Conservation (phyloP, 2,113 vertebrate genomes). For the Planiliza haematocheilus region DNA sequence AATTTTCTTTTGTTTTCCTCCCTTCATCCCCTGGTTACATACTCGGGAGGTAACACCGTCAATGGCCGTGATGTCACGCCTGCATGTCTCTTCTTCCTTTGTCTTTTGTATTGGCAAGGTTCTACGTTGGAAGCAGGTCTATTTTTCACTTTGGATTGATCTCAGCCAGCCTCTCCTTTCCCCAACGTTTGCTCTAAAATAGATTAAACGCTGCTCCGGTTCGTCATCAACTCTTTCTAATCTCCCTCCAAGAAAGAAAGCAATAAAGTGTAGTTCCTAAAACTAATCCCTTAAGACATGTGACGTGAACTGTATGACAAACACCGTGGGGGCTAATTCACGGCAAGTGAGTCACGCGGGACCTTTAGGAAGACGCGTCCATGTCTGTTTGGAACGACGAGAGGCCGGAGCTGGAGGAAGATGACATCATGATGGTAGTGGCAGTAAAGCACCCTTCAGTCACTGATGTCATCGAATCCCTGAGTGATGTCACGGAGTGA, state of each 20-base stretch:
- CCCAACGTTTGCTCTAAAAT: background rate
- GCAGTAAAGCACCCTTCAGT: conserved; percentile 10
- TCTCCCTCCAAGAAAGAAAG: background rate
- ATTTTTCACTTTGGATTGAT: background rate
- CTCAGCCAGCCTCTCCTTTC: background rate
- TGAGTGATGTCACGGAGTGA: conserved; percentile 66
- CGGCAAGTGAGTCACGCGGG: conserved; percentile 6
- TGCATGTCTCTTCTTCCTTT: background rate
- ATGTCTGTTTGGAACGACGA: background rate
- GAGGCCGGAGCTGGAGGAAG: conserved; percentile 8
- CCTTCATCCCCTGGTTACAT: no score
- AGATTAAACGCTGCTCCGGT: background rate
- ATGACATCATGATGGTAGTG: conserved; percentile 17
- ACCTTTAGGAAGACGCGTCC: conserved; percentile 5
- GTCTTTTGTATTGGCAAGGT: background rate
- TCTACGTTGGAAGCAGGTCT: background rate
- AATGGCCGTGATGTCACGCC: no score
- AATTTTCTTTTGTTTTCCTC: no score
- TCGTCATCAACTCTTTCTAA: background rate
- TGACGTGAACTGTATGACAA: background rate
- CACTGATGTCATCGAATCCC: conserved; percentile 56
- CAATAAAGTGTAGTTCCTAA: background rate
- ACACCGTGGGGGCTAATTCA: background rate
- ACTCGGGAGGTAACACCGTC: no score
- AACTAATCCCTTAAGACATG: background rate